Evolutionary conservation across 2,113 vertebrate genomes (phyloP).

Genomic region (Mastomys coucha): DNA sequence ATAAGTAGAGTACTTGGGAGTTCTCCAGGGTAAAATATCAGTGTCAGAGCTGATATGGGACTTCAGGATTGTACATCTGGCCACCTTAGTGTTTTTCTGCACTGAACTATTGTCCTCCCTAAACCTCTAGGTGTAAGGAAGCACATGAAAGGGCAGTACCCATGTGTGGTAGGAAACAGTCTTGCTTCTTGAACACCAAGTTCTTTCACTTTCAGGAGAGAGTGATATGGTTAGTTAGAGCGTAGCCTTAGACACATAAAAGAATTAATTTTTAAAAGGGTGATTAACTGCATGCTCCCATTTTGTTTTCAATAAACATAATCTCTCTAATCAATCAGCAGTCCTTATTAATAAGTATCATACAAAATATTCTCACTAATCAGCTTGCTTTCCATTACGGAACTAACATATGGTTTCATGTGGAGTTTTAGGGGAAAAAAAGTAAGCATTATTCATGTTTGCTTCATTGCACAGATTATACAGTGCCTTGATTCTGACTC

Average conservation of each 20-base stretch:
- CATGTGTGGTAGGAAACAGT: constrained; percentile 19
- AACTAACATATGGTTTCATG: constrained; percentile 8
- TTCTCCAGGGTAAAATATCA: not conserved
- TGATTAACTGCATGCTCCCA: constrained; percentile 44
- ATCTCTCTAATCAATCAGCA: constrained; percentile 65
- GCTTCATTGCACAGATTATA: constrained; percentile 59
- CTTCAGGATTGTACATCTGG: not conserved
- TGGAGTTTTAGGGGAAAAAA: not conserved
- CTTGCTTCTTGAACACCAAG: not conserved
- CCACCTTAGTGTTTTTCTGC: not conserved
- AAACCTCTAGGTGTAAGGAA: not conserved
- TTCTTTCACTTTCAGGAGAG: not conserved
- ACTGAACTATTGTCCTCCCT: rapidly evolving
- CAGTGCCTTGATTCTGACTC: not conserved
- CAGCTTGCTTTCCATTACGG: constrained; percentile 57
- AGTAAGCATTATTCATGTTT: not conserved
- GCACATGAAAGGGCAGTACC: rapidly evolving
- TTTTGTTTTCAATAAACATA: constrained; percentile 62
- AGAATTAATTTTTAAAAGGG: constrained; percentile 46
- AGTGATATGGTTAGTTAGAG: not conserved
- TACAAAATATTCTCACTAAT: constrained; percentile 20
- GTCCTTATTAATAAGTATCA: constrained; percentile 56
- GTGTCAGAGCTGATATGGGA: not conserved
- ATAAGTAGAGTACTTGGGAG: not conserved
- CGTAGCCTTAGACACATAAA: constrained; percentile 35